Conservation (phyloP, 1,140 invertebrate genomes). For the Tetramorium alpestre region DNA sequence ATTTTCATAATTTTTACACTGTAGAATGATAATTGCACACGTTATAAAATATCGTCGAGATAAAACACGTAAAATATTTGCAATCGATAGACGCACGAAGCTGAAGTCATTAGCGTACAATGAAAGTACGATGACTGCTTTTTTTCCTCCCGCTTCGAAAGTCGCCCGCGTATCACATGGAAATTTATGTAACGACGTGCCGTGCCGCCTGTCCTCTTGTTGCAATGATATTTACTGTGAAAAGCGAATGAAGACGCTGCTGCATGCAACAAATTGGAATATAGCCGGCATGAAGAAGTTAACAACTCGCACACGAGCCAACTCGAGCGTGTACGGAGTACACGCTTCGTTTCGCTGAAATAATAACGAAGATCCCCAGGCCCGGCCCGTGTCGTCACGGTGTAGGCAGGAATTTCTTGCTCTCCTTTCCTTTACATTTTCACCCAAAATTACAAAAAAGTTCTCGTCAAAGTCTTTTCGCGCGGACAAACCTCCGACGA, state of each 20-base stretch:
- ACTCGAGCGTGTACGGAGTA: slow-evolving; percentile 56
- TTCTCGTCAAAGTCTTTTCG: not conserved
- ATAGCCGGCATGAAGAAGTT: slow-evolving; percentile 44
- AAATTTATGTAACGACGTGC: slow-evolving; percentile 49
- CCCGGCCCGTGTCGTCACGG: slow-evolving; percentile 53
- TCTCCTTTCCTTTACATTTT: slow-evolving; percentile 57
- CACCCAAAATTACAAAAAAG: slow-evolving; percentile 60
- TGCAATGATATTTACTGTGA: slow-evolving; percentile 59
- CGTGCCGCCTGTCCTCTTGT: slow-evolving; percentile 19
- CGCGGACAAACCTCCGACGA: not conserved
- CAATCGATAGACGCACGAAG: not conserved
- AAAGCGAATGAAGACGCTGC: slow-evolving; percentile 58
- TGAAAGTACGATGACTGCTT: not conserved
- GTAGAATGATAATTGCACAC: not conserved
- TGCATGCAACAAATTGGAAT: slow-evolving; percentile 58
- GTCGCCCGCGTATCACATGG: not conserved
- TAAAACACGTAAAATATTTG: not conserved
- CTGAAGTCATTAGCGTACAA: not conserved
- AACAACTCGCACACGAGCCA: slow-evolving; percentile 61
- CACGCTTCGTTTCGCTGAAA: slow-evolving; percentile 65
- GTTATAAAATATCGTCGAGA: not conserved
- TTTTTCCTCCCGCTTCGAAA: not conserved
- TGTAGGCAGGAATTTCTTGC: slow-evolving; percentile 60
- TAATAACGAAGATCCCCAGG: slow-evolving; percentile 59
- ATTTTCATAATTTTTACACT: no score